Conservation (phyloP, 2,888 invertebrate genomes). For the Aporophyla nigra region DNA sequence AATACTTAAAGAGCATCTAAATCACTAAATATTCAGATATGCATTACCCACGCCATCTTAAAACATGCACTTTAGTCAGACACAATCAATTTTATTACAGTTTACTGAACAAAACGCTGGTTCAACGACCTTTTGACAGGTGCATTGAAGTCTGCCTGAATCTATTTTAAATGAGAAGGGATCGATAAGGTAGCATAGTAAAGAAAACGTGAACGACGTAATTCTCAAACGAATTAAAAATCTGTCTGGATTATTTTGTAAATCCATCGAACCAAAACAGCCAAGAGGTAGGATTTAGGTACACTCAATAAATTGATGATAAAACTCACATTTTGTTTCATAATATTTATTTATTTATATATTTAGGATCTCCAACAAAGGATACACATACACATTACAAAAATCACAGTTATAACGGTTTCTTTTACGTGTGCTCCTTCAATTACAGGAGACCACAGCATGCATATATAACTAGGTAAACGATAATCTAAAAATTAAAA, state of each 20-base stretch:
- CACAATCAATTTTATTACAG: conserved; percentile 40
- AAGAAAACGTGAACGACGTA: not conserved
- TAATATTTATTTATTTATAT: no score
- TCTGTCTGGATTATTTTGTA: not conserved
- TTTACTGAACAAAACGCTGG: conserved; percentile 52
- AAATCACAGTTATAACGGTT: no score
- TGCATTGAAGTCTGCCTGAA: conserved; percentile 45
- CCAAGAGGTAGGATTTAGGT: not conserved
- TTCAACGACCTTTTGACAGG: conserved; percentile 41
- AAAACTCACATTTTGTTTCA: not conserved
- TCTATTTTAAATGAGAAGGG: conserved; percentile 16
- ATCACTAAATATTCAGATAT: conserved; percentile 49
- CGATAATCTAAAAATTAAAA: no score
- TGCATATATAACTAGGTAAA: no score
- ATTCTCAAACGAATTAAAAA: not conserved
- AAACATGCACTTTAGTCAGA: conserved; percentile 28
- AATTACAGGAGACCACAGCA: no score
- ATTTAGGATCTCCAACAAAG: no score
- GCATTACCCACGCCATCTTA: conserved; percentile 40
- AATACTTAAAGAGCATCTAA: conserved; percentile 6
- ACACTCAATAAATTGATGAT: not conserved
- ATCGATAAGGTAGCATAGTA: not conserved
- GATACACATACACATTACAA: no score
- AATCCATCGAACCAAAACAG: not conserved
- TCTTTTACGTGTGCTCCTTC: no score